Conservation (phyloP, 2,113 vertebrate species). For the Sarotherodon lohbergeri region DNA sequence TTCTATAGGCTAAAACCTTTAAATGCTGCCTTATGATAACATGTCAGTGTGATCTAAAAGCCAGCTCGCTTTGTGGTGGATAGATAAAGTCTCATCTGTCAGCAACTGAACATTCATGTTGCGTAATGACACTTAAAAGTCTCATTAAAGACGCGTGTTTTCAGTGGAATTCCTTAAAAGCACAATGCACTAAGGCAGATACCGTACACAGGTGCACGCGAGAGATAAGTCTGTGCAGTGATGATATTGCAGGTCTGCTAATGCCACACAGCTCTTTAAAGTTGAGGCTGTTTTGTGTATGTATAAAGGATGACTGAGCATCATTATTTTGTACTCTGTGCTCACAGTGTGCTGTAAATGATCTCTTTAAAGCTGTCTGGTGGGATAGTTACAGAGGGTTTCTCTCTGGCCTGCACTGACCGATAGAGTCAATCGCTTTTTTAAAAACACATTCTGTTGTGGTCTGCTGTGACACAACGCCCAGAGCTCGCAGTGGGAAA, state of each 20-base stretch:
- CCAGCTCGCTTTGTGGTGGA: slow-evolving; percentile 9
- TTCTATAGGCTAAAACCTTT: background rate
- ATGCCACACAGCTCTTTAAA: background rate
- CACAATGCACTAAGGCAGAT: background rate
- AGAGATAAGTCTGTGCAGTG: slow-evolving; percentile 6
- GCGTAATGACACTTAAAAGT: slow-evolving; percentile 46
- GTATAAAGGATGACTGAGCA: background rate
- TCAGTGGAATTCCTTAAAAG: slow-evolving; percentile 47
- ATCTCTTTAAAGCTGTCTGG: slow-evolving; percentile 49
- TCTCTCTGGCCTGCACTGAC: background rate
- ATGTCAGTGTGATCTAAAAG: slow-evolving; percentile 32
- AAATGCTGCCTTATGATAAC: slow-evolving; percentile 21
- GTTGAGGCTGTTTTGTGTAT: background rate
- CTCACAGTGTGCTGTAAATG: background rate
- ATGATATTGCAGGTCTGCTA: slow-evolving; percentile 24
- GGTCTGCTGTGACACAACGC: slow-evolving; percentile 13
- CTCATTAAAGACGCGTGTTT: slow-evolving; percentile 43
- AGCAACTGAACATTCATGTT: slow-evolving; percentile 31
- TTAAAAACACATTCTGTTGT: slow-evolving; percentile 24
- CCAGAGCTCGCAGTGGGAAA: slow-evolving; percentile 19
- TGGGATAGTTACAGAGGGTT: background rate
- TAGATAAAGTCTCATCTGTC: slow-evolving; percentile 38
- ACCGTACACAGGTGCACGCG: slow-evolving; percentile 46
- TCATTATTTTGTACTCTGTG: background rate
- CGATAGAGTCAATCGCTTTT: background rate